These are phyloP conservation scores for Sinocyclocheilus anophthalmus DNA, from an alignment of 2,113 vertebrate genomes.

Conservation along the genomic window DNA sequence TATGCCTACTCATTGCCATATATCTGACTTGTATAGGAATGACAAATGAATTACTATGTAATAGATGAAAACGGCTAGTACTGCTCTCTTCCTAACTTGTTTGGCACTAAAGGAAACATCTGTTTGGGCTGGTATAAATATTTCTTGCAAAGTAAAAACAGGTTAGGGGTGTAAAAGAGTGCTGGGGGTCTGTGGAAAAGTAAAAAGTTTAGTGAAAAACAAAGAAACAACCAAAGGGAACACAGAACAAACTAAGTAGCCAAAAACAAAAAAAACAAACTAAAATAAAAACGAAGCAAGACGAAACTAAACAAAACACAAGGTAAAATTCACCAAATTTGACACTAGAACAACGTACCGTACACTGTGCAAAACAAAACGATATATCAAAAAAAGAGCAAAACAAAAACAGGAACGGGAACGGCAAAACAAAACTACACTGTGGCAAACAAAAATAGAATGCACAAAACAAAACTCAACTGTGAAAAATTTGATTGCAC, in stretches of 20 bases:
- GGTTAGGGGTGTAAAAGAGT: background rate
- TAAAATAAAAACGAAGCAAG: background rate
- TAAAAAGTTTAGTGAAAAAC: background rate
- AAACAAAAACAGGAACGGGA: no score
- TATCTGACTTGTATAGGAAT: background rate
- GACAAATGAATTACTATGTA: background rate
- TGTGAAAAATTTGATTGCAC: no score
- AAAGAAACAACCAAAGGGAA: background rate
- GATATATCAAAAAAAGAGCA: no score
- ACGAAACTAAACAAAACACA: background rate
- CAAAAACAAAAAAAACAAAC: no score
- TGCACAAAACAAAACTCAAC: no score
- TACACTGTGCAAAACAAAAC: no score
- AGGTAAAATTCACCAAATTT: background rate
- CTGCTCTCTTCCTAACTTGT: background rate
- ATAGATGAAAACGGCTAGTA: background rate
- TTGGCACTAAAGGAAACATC: background rate
- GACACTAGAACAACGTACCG: background rate
- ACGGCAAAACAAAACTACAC: no score
- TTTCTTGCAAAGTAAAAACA: background rate
- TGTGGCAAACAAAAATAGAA: no score
- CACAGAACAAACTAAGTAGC: no score
- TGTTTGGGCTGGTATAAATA: background rate
- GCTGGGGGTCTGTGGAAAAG: background rate
- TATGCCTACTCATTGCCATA: background rate